Percentiles rank a stretch among this genome's conserved stretches.
phyloP scores from a whole-genome alignment of 2,888 invertebrate species.

The Lepidonotus clava region DNA sequence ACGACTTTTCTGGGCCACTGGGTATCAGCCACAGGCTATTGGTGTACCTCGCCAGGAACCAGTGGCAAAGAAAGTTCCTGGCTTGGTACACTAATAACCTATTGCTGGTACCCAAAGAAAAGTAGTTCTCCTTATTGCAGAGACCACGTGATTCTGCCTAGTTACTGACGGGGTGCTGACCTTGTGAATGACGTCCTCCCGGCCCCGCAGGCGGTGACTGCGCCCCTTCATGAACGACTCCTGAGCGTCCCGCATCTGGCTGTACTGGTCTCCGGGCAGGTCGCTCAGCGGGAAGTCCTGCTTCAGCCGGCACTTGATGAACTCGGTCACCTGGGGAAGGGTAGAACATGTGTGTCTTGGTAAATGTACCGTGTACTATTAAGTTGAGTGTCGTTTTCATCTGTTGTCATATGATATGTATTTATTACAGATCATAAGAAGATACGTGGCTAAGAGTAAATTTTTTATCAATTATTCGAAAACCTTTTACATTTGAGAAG shows the following conservation, averaged over 20 bases:
- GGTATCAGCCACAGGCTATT: too few species aligned
- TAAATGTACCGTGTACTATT: too few species aligned
- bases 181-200: conserved; percentile 32
- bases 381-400: too few species aligned
- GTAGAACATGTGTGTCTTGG: too few species aligned
- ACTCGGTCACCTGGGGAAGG: conserved; percentile 4
- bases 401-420: too few species aligned
- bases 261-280: conserved; percentile 4
- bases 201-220: conserved; percentile 35
- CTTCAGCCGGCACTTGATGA: neutral
- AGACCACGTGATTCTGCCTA: neutral
- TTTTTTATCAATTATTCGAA: too few species aligned
- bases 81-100: neutral
- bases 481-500: too few species aligned
- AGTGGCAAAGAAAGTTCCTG: neutral
- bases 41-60: too few species aligned
- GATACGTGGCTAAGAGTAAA: too few species aligned
- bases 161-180: neutral
- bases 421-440: too few species aligned
- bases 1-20: too few species aligned
- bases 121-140: too few species aligned
- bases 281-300: neutral
- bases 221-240: conserved; percentile 35
- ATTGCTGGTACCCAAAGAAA: neutral
- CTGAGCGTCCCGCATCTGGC: conserved; percentile 43